phyloP scores from a whole-genome alignment of 2,797 vertebrate species.

The Hypotaenidia philippensis region DNA sequence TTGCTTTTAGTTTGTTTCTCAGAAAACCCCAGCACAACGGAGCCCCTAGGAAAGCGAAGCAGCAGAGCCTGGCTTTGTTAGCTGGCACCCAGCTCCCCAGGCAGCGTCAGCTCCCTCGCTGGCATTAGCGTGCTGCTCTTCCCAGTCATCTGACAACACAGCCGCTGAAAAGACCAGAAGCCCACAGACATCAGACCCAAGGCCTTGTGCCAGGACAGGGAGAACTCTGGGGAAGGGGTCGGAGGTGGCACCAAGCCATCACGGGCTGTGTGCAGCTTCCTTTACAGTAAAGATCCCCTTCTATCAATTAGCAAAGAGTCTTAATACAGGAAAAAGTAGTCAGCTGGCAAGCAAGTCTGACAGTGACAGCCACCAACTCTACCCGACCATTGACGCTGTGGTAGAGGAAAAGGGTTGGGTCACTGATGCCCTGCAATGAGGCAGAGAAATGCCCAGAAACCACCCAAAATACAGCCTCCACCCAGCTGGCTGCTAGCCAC shows the following conservation, averaged over 20 bases:
- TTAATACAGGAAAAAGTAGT: background rate
- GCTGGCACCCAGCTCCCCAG: background rate
- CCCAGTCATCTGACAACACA: background rate
- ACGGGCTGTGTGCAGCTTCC: rapidly evolving
- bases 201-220: background rate
- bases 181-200: background rate
- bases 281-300: background rate
- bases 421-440: rapidly evolving
- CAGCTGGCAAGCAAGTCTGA: background rate
- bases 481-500: background rate
- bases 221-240: rapidly evolving
- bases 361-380: background rate
- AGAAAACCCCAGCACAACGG: too few relatives aligned
- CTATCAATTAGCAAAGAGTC: background rate
- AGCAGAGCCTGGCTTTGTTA: background rate
- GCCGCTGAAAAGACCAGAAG: background rate
- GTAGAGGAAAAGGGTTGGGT: background rate
- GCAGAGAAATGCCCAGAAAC: background rate
- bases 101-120: rapidly evolving
- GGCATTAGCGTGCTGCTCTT: rapidly evolving
- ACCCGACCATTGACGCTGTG: background rate
- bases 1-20: background rate
- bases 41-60: background rate
- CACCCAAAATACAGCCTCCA: background rate
- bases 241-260: background rate